Base-by-base conservation (phyloP, 35 echinoderm and acorn worm species). In the Heliocidaris tuberculata region DNA sequence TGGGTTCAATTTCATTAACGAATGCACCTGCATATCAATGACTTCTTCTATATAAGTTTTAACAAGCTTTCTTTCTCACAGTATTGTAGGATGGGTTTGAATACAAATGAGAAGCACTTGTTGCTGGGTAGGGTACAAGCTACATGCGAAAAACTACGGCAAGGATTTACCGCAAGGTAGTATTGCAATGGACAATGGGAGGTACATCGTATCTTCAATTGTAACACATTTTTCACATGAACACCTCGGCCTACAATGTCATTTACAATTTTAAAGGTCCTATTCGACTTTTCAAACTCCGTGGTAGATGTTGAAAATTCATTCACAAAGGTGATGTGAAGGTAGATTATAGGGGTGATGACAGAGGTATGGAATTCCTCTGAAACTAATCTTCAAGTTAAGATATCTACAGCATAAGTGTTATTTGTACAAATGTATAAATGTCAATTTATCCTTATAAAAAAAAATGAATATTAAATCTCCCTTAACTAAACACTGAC, bases 11-110 rank as follows among this genome's bases (percentile, higher is more conserved):
- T 78, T 78, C 65, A 78, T n/a, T 78, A 78, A n/a, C 65, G 27
- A 78, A 27, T 78, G 65, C 65, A 78, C 65, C 65, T 78, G 65
- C 65, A 78, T 78, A 78, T 78, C 65, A 78, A 78, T 78, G 65
- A 78, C 65, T 78, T 78, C 65, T 78, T n/a, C 21, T 56, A 13
- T n/a, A 78, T 27, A 24, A 27, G 21, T 6, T 78, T n/a, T 78
- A 78, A 27, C 21, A 78, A 78, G 19, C 7, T 78, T 78, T 78
- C 27, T n/a, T 19, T 78, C 65, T 78, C 65, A 24, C 21, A 78
- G 27, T 21, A 78, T 78, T 21, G 65, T 24, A 78, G 21, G 7
- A n/a, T 6, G 27, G 65, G 65, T 78, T 78, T 17, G 65, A 78
- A 78, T n/a, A 3, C 19, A 78, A 24, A 8, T 78, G 65, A 78